Base-by-base conservation (phyloP, 2,888 invertebrate genomes). In the Atethmia centrago region DNA sequence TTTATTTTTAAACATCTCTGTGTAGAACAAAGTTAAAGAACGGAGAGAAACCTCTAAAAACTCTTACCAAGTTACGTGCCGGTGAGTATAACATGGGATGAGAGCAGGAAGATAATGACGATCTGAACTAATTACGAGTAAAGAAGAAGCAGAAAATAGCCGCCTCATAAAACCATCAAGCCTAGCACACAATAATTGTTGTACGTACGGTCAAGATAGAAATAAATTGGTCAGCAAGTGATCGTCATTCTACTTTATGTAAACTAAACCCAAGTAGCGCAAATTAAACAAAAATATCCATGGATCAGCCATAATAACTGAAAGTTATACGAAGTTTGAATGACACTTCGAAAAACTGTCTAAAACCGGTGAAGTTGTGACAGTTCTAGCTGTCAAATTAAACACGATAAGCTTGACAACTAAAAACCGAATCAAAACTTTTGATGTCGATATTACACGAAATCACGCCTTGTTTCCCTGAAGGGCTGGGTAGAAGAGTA, bases 361-460 rank as follows among this genome's bases (percentile, higher is more conserved):
- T 45, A 0, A 4, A 73, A 55, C 21, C 28, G 12, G 25, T 45
- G 8, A 47, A 40, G n/a, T 61, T 58, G 45, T 74, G 74, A 28
- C 28, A 76, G 74, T 74, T 71, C 14, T 21, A 74, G 28, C 65
- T 77, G 77, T 72, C 66, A 42, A 42, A 65, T 36, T 31, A 25
- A 21, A 21, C 42, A 65, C 1, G 19, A 42, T 16, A 42, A 3
- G 5, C 31, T 25, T 21, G 31, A 42, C 21, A n/a, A 16, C 3
- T 16, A 12, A 19, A n/a, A 58, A 47, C 3, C 9, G 19, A 31
- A 28, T 42, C 9, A 8, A 47, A 40, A 28, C 14, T 42, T 42
- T 40, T 12, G 9, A 14, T 5, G 14, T 14, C 14, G 8, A 31
- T 3, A 31, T 31, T 3, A 31, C 31, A 31, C 4, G 4, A 31